phyloP scores from a whole-genome alignment of 1,140 invertebrate genomes.

The Drosophila pallidifrons region DNA sequence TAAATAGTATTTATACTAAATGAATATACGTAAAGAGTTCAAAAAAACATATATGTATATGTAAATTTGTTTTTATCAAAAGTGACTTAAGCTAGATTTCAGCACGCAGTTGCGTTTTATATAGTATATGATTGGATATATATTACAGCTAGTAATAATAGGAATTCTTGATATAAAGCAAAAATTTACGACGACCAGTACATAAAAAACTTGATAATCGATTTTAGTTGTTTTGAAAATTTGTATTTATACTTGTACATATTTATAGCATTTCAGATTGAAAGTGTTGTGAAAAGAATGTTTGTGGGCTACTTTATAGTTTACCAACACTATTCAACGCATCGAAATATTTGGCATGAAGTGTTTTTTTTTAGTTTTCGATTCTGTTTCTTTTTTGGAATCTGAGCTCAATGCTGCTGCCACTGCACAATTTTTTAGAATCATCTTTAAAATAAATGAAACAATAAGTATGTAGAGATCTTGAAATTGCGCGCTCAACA shows the following conservation, averaged over 20 bases:
- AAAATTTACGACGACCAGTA: conserved; percentile 80
- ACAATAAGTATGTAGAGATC: conserved; percentile 41
- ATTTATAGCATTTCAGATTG: conserved; percentile 43
- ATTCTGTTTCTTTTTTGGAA: conserved; percentile 17
- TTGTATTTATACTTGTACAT: conserved; percentile 30
- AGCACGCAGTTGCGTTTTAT: conserved; percentile 39
- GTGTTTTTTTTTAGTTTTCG: conserved; percentile 36
- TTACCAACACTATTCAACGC: conserved; percentile 77
- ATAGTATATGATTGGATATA: conserved; percentile 31
- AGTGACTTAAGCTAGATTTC: conserved; percentile 58
- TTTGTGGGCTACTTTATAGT: conserved; percentile 52
- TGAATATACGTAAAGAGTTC: conserved; percentile 30
- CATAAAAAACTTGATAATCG: conserved; percentile 78
- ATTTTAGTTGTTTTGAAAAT: conserved; percentile 43
- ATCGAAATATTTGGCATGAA: conserved; percentile 42
- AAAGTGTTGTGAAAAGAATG: conserved; percentile 54
- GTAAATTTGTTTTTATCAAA: not conserved
- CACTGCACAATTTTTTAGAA: conserved; percentile 62
- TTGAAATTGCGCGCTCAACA: conserved; percentile 50
- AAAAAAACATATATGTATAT: conserved; percentile 44
- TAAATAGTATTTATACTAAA: conserved; percentile 50
- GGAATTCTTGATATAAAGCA: conserved; percentile 51
- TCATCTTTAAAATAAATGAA: conserved; percentile 61
- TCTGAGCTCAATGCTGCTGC: conserved; percentile 64
- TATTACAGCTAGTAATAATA: conserved; percentile 57